Evolutionary conservation across 2,888 invertebrate species (phyloP), one percentile per base, ranked within the genome.

Genomic region (Lasioglossum zephyrum): DNA sequence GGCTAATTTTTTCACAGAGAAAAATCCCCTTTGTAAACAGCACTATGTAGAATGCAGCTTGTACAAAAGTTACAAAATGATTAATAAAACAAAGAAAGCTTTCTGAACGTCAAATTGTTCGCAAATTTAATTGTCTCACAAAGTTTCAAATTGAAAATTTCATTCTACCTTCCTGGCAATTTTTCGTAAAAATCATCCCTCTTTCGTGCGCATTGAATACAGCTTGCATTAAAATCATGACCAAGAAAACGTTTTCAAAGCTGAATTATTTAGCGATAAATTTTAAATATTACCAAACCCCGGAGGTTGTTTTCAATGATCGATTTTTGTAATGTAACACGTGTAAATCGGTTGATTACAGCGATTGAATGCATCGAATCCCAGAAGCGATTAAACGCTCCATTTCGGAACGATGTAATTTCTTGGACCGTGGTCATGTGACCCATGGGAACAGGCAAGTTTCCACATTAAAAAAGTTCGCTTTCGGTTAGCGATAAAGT

Each of bases 401-500:
- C 41, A 13, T 39, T 44, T 16, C 16, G 11, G n/a, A 66, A 44
- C 74, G 75, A 3, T 41, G 79, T 76, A 83, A 83, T 75, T 77
- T 47, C 72, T 70, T 26, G n/a, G 16, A 49, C 13, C 5, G 39
- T 41, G 47, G 22, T 44, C 49, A 41, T 18, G 31, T 66, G 63
- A 44, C 47, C 41, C 60, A 44, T 16, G 18, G 69, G 69, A 4
- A 36, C 63, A 31, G 74, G 26, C 73, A 86, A 87, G 44, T 87
- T 83, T 83, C 41, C 66, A n/a, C 73, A 31, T 86, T 77, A 84
- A 63, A 31, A 31, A 87, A 84, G 78, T 84, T 84, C 78, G 77
- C 70, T n/a, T 79, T 31, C 77, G 60, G 47, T 69, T 41, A 36
- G 22, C 26, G 31, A 69, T 69, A 69, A 26, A 39, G 39, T 26